phyloP scores from a whole-genome alignment of 1,140 invertebrate species.

The Mycetomoellerius zeteki region DNA sequence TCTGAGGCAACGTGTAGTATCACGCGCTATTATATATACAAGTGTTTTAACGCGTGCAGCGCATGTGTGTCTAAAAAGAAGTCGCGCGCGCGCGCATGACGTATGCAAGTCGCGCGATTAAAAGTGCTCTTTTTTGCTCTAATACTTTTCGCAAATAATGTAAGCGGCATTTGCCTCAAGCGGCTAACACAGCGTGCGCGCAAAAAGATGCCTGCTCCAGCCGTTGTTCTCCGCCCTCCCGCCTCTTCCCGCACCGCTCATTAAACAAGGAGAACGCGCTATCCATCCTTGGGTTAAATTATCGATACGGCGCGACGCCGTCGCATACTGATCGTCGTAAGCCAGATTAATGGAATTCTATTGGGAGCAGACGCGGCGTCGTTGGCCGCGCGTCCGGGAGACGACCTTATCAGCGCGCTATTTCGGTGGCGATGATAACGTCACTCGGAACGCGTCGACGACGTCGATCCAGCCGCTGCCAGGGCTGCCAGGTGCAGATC shows the following conservation, averaged over 20 bases:
- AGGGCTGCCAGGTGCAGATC: constrained; percentile 61
- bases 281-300: constrained; percentile 60
- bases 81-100: background rate
- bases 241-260: background rate
- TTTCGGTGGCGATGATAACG: constrained; percentile 78
- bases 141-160: constrained; percentile 45
- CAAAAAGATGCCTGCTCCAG: constrained; percentile 19
- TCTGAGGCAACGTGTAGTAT: constrained; percentile 12
- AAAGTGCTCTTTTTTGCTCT: constrained; percentile 8
- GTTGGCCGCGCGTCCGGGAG: constrained; percentile 78
- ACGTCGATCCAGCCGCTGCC: constrained; percentile 58
- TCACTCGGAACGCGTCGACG: constrained; percentile 67
- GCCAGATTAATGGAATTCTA: constrained; percentile 82
- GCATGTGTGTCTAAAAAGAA: constrained; percentile 28
- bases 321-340: constrained; percentile 71
- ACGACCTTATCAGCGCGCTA: constrained; percentile 81
- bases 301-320: constrained; percentile 55
- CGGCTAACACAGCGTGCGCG: constrained; percentile 2
- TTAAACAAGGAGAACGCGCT: constrained; percentile 52
- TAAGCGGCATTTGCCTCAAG: background rate
- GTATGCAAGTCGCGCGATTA: constrained; percentile 1
- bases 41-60: constrained; percentile 26
- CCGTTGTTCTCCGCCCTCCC: background rate
- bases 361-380: constrained; percentile 75
- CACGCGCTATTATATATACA: constrained; percentile 8